These are phyloP conservation scores for Gymnoscopelus microlampas DNA, from an alignment of 2,797 vertebrate genomes.

Conservation along the genomic window DNA sequence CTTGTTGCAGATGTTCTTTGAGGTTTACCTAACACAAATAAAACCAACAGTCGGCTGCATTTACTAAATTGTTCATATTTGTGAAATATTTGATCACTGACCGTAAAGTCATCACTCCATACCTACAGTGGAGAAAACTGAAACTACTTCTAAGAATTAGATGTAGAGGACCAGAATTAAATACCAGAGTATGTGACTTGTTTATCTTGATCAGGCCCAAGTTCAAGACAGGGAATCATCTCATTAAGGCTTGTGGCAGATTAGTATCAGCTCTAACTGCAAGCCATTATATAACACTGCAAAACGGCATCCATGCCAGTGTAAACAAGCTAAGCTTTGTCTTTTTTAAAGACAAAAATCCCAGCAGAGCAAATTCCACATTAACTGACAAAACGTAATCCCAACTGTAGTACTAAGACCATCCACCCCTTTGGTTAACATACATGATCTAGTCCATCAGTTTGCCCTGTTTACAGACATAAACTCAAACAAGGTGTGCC, in stretches of 20 bases:
- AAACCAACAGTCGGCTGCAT: background rate
- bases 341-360: constrained; percentile 15
- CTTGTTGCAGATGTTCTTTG: constrained; percentile 24
- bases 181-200: constrained; percentile 51
- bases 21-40: constrained; percentile 2
- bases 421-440: constrained; percentile 3
- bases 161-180: constrained; percentile 43
- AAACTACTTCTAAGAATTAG: constrained; percentile 44
- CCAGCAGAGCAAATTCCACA: constrained; percentile 24
- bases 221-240: constrained; percentile 75
- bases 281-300: constrained; percentile 74
- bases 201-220: constrained; percentile 69
- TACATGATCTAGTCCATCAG: constrained; percentile 4
- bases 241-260: constrained; percentile 78
- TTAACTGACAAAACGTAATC: constrained; percentile 7
- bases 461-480: constrained; percentile 7
- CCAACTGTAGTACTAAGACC: background rate
- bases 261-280: constrained; percentile 68
- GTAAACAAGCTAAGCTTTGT: constrained; percentile 68
- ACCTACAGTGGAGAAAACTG: background rate
- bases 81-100: background rate
- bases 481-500: background rate
- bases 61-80: constrained; percentile 16
- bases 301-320: constrained; percentile 65
- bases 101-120: constrained; percentile 1